Base-by-base conservation (phyloP, 1,140 invertebrate genomes). In the Drosophila willistoni region DNA sequence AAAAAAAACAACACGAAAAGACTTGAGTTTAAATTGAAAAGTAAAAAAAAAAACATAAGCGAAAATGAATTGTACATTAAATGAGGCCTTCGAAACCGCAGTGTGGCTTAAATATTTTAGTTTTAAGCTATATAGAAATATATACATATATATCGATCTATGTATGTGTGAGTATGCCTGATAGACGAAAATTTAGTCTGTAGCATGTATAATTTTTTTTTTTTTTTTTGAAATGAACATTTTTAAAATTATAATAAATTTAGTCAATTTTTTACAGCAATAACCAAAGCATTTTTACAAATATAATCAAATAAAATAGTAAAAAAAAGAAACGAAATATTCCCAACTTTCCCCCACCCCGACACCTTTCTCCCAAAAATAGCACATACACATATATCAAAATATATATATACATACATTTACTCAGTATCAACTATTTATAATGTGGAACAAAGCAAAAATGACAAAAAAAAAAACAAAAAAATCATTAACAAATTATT, bases 191-290 rank as follows among this genome's bases (percentile, higher is more conserved):
- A 47, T 36, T 41, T 76, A 76, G 73, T 13, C n/a, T 13, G 7
- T 33, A 22, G 19, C 19, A 71, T 25, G 25, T 29, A 61, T 51
- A 44, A 56, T 75, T 69, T 56, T 66, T 77, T 76, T 44, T 68
- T 69, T 42, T 41, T 39, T 22, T 63, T 64, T 63, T 71, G 64
- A 22, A 79, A 78, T 72, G 79, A 78, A 77, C 69, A 75, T 71
- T 70, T 73, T 68, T 68, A 66, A 14, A 71, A 64, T 68, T 67
- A 72, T 69, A 41, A 75, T 64, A 65, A 82, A 76, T 67, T 75
- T 87, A 87, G 84, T 77, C 72, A 77, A 87, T 80, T 79, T 83
- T 81, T 86, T 87, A 87, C 83, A 87, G 83, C 83, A 87, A 87
- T 87, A 87, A 87, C 83, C 83, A 87, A 87, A 87, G 83, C 83